Evolutionary conservation across 2,888 invertebrate genomes (phyloP).

Genomic region (Frankliniella intonsa): DNA sequence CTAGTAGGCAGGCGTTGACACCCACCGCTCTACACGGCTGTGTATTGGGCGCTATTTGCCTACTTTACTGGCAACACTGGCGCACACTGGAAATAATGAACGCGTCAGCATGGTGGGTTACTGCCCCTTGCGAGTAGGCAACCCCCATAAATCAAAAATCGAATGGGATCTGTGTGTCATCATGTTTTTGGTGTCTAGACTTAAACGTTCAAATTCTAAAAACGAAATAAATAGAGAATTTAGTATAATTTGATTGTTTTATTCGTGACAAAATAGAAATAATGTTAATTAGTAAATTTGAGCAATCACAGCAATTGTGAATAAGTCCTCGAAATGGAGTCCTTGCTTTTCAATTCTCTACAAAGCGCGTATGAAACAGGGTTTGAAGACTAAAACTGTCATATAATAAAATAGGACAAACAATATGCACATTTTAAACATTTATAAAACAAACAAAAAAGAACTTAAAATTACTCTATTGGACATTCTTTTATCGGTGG

Average conservation of each 20-base stretch:
- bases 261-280: slow-evolving; percentile 17
- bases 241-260: neutral
- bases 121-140: too few relatives aligned
- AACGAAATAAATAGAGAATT: neutral
- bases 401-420: neutral
- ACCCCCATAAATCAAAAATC: too few relatives aligned
- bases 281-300: slow-evolving; percentile 3
- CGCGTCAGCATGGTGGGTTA: too few relatives aligned
- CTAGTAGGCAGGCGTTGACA: too few relatives aligned
- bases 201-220: too few relatives aligned
- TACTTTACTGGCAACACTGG: too few relatives aligned
- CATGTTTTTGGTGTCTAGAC: too few relatives aligned
- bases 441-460: neutral
- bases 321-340: neutral
- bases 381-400: neutral
- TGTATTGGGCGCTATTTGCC: too few relatives aligned
- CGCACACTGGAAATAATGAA: too few relatives aligned
- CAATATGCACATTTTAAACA: neutral
- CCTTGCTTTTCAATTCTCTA: neutral
- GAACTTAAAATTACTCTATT: neutral
- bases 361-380: neutral
- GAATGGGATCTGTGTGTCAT: too few relatives aligned
- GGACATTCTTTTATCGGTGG: neutral
- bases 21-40: too few relatives aligned
- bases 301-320: slow-evolving; percentile 17